Conservation (phyloP, 23 tunicate species). For the Clavelina lepadiformis region DNA sequence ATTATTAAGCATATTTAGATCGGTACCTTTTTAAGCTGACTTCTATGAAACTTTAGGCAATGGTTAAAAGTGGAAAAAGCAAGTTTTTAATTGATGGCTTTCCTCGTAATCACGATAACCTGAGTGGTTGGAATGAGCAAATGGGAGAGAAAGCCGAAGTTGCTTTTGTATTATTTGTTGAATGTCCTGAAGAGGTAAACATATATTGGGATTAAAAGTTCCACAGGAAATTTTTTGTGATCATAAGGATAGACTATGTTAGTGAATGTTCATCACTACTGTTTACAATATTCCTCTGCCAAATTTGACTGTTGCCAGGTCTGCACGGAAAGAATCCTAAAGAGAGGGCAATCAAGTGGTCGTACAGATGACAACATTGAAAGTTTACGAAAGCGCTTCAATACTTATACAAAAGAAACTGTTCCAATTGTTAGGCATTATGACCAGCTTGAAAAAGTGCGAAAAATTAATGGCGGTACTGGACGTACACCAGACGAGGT, state of each 20-base stretch:
- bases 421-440: constrained; percentile 76
- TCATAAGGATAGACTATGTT: too few species aligned
- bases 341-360: constrained; percentile 86
- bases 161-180: constrained; percentile 79
- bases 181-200: constrained; percentile 73
- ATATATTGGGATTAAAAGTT: neutral
- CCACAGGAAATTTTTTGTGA: constrained; percentile 3
- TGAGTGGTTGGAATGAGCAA: constrained; percentile 85
- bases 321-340: constrained; percentile 70
- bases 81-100: constrained; percentile 91
- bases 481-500: constrained; percentile 42
- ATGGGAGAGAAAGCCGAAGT: constrained; percentile 77
- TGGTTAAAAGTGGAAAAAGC: constrained; percentile 10
- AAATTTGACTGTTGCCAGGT: constrained; percentile 23
- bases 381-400: constrained; percentile 75
- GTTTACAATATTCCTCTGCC: neutral
- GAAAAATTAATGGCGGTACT: constrained; percentile 36
- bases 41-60: too few species aligned
- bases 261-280: neutral
- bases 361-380: constrained; percentile 92
- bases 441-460: constrained; percentile 39
- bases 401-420: constrained; percentile 67
- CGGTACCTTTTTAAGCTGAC: too few species aligned
- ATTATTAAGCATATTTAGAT: too few species aligned
- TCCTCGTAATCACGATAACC: constrained; percentile 88